Percentiles rank a stretch among this genome's conserved stretches.
Conservation (phyloP, 1,140 invertebrate species). For the Drosophila trapezifrons region DNA sequence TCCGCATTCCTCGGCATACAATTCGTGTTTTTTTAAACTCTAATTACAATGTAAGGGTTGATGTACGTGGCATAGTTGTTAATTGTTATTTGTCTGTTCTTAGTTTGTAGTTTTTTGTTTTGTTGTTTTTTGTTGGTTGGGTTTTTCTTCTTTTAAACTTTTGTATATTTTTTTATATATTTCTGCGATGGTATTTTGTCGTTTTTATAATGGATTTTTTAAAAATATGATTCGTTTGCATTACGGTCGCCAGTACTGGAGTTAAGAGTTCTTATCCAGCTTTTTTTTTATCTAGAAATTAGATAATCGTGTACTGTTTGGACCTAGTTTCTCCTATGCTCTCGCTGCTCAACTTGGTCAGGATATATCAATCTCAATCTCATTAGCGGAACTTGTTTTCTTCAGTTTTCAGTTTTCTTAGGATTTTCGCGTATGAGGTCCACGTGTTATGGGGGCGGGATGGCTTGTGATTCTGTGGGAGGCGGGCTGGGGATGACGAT, state of each 20-base stretch:
- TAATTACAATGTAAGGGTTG: conserved; percentile 48
- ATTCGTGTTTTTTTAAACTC: conserved; percentile 33
- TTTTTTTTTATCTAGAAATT: conserved; percentile 27
- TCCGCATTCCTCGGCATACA: conserved; percentile 28
- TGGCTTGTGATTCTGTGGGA: conserved; percentile 30
- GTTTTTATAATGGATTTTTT: conserved; percentile 41
- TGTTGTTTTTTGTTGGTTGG: conserved; percentile 19
- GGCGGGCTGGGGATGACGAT: conserved; percentile 15
- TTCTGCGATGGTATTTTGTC: conserved; percentile 31
- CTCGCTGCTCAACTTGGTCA: conserved; percentile 35
- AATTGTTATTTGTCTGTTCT: conserved; percentile 51
- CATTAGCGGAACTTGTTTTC: conserved; percentile 40
- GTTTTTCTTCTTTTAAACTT: conserved; percentile 30
- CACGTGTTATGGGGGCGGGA: conserved; percentile 54
- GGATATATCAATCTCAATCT: conserved; percentile 40
- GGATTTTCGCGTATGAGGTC: conserved; percentile 53
- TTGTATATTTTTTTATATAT: conserved; percentile 18
- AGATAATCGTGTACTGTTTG: conserved; percentile 28
- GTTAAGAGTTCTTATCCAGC: conserved; percentile 35
- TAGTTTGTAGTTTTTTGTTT: conserved; percentile 24
- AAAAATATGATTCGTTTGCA: conserved; percentile 72
- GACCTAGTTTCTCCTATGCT: conserved; percentile 38
- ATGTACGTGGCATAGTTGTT: conserved; percentile 51
- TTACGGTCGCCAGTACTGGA: conserved; percentile 57
- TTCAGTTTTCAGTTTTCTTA: conserved; percentile 44